Evolutionary conservation across 2,113 vertebrate species (phyloP), one percentile per base, ranked within the genome.

Genomic region (Desmodus rotundus): DNA sequence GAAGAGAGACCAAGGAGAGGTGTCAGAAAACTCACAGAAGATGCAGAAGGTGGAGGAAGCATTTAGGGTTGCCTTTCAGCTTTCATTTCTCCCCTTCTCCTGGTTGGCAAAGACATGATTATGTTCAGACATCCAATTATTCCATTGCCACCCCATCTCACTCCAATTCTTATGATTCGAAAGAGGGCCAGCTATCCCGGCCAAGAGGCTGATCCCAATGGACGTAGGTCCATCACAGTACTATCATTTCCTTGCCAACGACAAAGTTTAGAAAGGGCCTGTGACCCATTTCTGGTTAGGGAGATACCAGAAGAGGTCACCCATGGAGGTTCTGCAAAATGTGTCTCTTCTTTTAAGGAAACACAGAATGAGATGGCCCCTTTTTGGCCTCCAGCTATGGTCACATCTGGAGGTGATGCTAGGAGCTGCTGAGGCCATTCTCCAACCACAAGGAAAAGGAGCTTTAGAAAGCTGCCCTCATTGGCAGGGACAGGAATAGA

Each of bases 371-470:
- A 78, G 26, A 68, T n/a, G 45, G 61, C 63, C 81, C 36, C 26
- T 38, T 67, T 67, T 54, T 65, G 73, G 76, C 70, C 67, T 41
- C 87, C 43, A 28, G 87, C 56, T 50, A 9, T 17, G 33, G 14
- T 87, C 83, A 68, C 87, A 61, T 89, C 95, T 86, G 47, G 89
- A 93, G 81, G 87, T 26, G 86, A 65, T 0, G 6, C 77, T 36
- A 5, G 24, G 15, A 16, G 77, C 82, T 22, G 52, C 86, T 0
- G 3, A 68, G 36, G n/a, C 24, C 77, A 20, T 81, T 87, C 89
- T 87, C 67, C 78, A 24, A 20, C 86, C 72, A 28, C 92, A 73
- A 28, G 73, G 67, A 82, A 68, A 82, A 74, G 26, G 10, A 86
- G 54, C 83, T 83, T 73, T 36, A 41, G 92, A 36, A 72, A 83